Conservation (phyloP, 2,797 vertebrate genomes). For the Momotus momota region DNA sequence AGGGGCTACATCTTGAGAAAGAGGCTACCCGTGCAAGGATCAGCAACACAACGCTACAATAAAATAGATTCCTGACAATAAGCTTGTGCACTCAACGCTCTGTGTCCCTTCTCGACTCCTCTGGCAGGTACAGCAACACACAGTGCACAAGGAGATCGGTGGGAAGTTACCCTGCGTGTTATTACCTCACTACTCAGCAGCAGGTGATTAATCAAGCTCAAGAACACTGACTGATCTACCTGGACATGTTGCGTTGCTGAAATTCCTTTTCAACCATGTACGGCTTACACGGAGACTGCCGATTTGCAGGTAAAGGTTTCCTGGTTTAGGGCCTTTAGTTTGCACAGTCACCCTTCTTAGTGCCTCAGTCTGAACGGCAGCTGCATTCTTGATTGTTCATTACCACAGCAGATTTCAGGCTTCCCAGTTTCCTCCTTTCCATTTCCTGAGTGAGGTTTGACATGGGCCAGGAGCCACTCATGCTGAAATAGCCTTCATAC, state of each 20-base stretch:
- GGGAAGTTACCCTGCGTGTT: background rate
- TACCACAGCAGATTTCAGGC: background rate
- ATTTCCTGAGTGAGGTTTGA: background rate
- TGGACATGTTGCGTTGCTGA: background rate
- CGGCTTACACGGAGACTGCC: background rate
- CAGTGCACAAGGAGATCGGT: rapidly evolving
- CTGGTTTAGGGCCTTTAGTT: background rate
- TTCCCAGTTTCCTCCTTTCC: background rate
- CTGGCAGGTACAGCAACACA: background rate
- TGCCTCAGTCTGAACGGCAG: background rate
- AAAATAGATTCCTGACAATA: background rate
- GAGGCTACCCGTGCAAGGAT: background rate
- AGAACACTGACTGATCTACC: background rate
- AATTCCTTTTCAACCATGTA: background rate
- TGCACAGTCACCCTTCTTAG: background rate
- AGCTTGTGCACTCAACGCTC: background rate
- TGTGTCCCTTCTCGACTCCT: background rate
- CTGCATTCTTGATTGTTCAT: background rate
- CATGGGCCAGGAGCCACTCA: background rate
- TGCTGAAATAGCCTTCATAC: background rate
- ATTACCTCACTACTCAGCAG: background rate
- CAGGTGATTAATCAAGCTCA: background rate
- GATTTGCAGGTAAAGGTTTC: background rate
- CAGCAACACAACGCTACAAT: background rate
- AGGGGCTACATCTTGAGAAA: background rate